phyloP scores from a whole-genome alignment of 2,797 vertebrate genomes.

The Cuniculus paca region DNA sequence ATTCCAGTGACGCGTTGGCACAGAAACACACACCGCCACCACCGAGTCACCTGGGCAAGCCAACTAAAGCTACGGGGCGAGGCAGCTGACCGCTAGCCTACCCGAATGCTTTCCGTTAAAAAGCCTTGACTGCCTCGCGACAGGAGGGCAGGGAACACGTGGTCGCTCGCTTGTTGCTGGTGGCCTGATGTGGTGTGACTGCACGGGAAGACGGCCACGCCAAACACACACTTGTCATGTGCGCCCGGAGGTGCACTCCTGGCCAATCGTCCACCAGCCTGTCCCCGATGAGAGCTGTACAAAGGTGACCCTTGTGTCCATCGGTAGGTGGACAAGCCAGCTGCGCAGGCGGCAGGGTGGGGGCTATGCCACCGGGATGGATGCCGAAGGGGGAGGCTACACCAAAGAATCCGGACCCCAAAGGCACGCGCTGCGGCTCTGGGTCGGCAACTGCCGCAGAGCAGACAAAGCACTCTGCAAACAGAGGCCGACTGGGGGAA shows the following conservation, averaged over 20 bases:
- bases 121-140: accelerated
- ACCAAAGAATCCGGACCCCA: accelerated
- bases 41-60: not conserved
- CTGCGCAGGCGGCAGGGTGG: no score
- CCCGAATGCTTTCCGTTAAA: not conserved
- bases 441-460: accelerated
- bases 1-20: no score
- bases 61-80: not conserved
- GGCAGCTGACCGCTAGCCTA: not conserved
- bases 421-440: accelerated
- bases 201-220: not conserved
- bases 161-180: accelerated
- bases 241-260: not conserved
- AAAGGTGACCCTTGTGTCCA: not conserved
- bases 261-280: not conserved
- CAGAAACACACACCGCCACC: not conserved
- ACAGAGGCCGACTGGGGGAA: not conserved
- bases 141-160: accelerated
- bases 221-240: accelerated
- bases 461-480: not conserved
- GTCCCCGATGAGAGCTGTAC: not conserved
- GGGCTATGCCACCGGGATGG: accelerated
- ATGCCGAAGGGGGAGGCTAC: not conserved
- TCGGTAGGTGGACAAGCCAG: not conserved
- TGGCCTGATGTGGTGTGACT: accelerated